Conservation (phyloP, 2,113 vertebrate species). For the Zeus faber region DNA sequence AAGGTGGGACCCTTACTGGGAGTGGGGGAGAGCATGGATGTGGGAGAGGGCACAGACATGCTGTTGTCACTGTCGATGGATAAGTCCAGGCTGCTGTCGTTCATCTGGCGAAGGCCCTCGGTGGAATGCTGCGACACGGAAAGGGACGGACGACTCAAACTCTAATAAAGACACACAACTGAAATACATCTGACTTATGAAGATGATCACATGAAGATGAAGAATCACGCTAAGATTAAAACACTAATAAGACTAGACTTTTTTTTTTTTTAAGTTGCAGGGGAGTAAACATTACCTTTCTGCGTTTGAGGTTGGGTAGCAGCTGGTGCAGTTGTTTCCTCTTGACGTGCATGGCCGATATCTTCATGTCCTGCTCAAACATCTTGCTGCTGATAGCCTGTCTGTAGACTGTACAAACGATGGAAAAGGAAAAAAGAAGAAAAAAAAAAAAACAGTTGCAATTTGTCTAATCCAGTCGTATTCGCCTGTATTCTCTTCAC, state of each 20-base stretch:
- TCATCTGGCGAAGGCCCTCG: constrained; percentile 79
- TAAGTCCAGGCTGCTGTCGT: constrained; percentile 85
- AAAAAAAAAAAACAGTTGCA: neutral
- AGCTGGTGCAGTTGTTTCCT: constrained; percentile 84
- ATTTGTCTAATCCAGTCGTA: neutral
- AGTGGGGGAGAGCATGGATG: constrained; percentile 34
- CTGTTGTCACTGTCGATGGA: constrained; percentile 91
- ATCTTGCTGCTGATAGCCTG: constrained; percentile 89
- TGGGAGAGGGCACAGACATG: constrained; percentile 89
- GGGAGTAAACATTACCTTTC: constrained; percentile 77
- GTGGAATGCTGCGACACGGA: constrained; percentile 76
- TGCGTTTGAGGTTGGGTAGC: constrained; percentile 82
- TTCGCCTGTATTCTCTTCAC: neutral
- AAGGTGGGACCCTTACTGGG: constrained; percentile 78
- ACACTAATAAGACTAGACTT: neutral
- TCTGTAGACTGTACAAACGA: constrained; percentile 80
- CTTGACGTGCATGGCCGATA: constrained; percentile 85
- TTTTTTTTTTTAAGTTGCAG: neutral
- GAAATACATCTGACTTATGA: neutral
- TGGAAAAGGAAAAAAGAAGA: neutral
- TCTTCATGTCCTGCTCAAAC: constrained; percentile 89
- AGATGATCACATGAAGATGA: neutral
- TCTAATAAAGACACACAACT: neutral
- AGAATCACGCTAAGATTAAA: neutral
- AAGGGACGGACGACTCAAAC: too few relatives aligned